These are phyloP conservation scores for Arizona elegans DNA, from an alignment of 2,113 vertebrate species.

Conservation along the genomic window DNA sequence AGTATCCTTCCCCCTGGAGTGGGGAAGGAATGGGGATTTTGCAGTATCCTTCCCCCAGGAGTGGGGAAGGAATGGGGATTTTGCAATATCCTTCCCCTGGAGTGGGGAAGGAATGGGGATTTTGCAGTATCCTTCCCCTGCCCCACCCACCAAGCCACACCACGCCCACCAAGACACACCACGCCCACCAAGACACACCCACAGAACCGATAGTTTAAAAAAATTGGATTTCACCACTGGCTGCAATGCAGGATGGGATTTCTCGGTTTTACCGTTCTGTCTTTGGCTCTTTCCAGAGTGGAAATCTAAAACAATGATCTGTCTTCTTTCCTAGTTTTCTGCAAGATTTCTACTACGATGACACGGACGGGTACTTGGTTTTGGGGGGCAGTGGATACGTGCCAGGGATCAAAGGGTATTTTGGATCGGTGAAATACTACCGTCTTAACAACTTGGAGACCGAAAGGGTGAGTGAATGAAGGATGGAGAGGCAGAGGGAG, in stretches of 20 bases:
- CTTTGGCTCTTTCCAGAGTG: not conserved
- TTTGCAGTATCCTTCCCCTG: no score
- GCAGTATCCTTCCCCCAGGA: no score
- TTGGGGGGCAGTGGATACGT: constrained; percentile 83
- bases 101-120: no score
- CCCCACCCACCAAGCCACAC: no score
- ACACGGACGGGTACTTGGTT: constrained; percentile 87
- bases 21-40: no score
- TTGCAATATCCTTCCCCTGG: no score
- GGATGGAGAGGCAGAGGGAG: not conserved
- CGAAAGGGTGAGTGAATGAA: constrained; percentile 61
- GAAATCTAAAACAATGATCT: constrained; percentile 19
- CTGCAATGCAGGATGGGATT: not conserved
- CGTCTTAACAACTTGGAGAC: constrained; percentile 74
- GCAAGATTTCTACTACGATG: constrained; percentile 77
- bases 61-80: no score
- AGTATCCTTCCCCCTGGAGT: no score
- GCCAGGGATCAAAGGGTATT: constrained; percentile 78
- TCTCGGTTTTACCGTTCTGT: not conserved
- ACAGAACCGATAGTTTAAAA: no score
- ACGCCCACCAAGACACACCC: no score
- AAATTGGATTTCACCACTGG: no score
- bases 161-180: no score
- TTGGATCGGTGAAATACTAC: constrained; percentile 85
- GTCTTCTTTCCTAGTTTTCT: constrained; percentile 74